Base-by-base conservation (phyloP, 2,113 vertebrate genomes). In the Siniperca chuatsi region DNA sequence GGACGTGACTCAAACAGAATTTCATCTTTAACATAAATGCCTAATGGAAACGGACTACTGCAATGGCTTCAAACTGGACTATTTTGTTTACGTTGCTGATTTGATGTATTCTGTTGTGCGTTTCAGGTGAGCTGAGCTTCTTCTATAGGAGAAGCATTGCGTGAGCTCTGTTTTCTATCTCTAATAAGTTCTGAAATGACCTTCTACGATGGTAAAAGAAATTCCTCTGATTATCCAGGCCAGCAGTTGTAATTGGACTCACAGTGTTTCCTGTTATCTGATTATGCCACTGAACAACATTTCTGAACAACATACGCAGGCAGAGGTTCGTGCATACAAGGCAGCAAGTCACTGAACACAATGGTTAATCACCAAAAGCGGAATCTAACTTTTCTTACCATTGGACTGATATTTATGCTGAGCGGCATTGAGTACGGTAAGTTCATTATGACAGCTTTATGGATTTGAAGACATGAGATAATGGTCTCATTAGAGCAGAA, bases 391-490 rank as follows among this genome's bases (percentile, higher is more conserved):
- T 95, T 96, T 79, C 15, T 95, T 20, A 96, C 94, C 29, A 96
- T 97, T 37, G 96, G 96, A 73, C 87, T 97, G 25, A 94, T 97
- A 79, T 97, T 97, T 81, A 92, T 96, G 72, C 85, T 96, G 46
- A 96, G 95, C 69, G 97, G 97, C 54, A 92, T 97, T 11, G 96
- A 97, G 85, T 97, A 97, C 44, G 96, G 96, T 97, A 82, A 93
- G 96, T 91, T 87, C 46, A 74, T 76, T 48, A 82, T 77, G 8
- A 71, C 64, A 44, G 65, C 35, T 82, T 68, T 85, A 55, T 55
- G 35, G 74, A 69, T 48, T 69, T 73, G 42, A 62, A 76, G 35
- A 75, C 44, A 29, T 57, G 64, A 75, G 78, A 71, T 84, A 77
- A 82, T 69, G 25, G 25, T 50, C 55, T 87, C 69, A 73, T 83